Percentiles rank a stretch among this genome's conserved stretches.
These are phyloP conservation scores for Drosophila colorata DNA, from an alignment of 2,888 invertebrate species.

Conservation along the genomic window DNA sequence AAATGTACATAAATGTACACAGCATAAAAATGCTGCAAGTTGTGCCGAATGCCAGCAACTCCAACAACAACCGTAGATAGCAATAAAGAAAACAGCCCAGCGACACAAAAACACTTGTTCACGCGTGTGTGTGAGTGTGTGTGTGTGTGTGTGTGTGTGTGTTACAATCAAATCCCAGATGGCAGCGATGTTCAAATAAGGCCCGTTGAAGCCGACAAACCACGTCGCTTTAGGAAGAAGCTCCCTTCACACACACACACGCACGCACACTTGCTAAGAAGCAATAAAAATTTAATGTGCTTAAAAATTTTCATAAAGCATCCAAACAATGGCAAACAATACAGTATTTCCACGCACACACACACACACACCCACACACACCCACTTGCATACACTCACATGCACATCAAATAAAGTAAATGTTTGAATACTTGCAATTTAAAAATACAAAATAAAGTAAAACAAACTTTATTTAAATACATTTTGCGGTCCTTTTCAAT, in stretches of 20 bases:
- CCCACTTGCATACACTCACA: conserved; percentile 13
- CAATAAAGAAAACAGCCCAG: conserved; percentile 27
- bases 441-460: conserved; percentile 13
- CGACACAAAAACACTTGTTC: conserved; percentile 42
- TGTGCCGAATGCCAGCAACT: conserved; percentile 17
- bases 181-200: conserved; percentile 34
- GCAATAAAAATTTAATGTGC: conserved; percentile 73
- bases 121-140: neutral
- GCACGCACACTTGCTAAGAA: conserved; percentile 52
- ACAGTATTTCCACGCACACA: conserved; percentile 12
- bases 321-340: conserved; percentile 59
- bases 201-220: conserved; percentile 28
- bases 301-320: conserved; percentile 69
- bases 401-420: conserved; percentile 42
- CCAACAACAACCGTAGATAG: neutral
- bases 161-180: conserved; percentile 59
- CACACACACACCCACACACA: conserved; percentile 21
- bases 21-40: conserved; percentile 35
- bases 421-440: conserved; percentile 36
- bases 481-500: conserved; percentile 30
- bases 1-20: neutral
- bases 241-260: conserved; percentile 11
- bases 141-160: conserved; percentile 14
- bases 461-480: conserved; percentile 40
- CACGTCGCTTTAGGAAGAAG: conserved; percentile 21